Conservation (phyloP, 2,888 invertebrate genomes). For the Uloborus plumipes region DNA sequence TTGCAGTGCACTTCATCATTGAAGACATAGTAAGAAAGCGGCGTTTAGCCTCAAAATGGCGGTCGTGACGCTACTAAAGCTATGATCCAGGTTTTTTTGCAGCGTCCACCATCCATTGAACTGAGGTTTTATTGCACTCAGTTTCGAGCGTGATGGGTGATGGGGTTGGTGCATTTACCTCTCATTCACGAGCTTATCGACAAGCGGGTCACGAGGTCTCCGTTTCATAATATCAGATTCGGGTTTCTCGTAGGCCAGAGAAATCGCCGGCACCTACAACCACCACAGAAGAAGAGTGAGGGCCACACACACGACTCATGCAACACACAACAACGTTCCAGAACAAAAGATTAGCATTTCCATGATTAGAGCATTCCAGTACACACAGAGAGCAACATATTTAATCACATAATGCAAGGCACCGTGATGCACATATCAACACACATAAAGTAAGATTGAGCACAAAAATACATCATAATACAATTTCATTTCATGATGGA, state of each 20-base stretch:
- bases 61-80: too few species aligned
- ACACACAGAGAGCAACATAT: conserved; percentile 3
- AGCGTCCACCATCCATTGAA: too few species aligned
- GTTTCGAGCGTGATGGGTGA: conserved; percentile 20
- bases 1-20: too few species aligned
- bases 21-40: too few species aligned
- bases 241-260: conserved; percentile 76
- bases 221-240: conserved; percentile 74
- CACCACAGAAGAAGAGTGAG: conserved; percentile 44
- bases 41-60: too few species aligned
- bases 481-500: too few species aligned
- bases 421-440: conserved; percentile 20
- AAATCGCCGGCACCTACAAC: conserved; percentile 74
- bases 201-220: conserved; percentile 72
- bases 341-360: background rate
- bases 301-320: conserved; percentile 36
- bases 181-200: conserved; percentile 74
- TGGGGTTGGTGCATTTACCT: conserved; percentile 66
- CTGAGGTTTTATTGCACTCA: too few species aligned
- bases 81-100: too few species aligned
- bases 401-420: conserved; percentile 13
- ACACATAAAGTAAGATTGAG: too few species aligned
- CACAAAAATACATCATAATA: too few species aligned
- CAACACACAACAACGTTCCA: conserved; percentile 30
- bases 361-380: conserved; percentile 21